Base-by-base conservation (phyloP, 1,140 invertebrate species). In the Calliopsis andreniformis region DNA sequence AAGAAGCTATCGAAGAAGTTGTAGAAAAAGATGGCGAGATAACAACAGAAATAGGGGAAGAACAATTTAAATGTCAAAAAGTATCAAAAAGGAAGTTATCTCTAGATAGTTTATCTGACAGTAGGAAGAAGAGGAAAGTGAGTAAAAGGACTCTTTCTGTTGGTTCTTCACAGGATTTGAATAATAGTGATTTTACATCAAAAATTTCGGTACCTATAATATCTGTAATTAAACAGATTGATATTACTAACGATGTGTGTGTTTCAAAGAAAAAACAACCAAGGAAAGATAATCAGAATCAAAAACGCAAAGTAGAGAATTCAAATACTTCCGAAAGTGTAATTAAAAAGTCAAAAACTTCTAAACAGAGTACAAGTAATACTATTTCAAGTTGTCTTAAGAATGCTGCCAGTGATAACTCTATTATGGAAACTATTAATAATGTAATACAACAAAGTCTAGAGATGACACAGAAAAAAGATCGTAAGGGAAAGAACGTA, bases 51-150 rank as follows among this genome's bases (percentile, higher is more conserved):
- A 61, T 76, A 4, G 84, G 78, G 3, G 75, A 78, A 7, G 92
- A 94, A 61, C 86, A 93, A 49, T 90, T 92, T 67, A 94, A 93
- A 85, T 90, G 93, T 64, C 91, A 93, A 78, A 94, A 94, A 83
- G 88, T 93, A 30, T 77, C 80, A 1, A 93, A 92, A 5, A 87
- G 92, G 39, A 89, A 91, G 66, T 73, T 92, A 23, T 89, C 91
- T 2, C 49, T 91, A 10, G 91, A 92, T 56, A 90, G 89, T 53
- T 82, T 89, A 2, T 87, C 88, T 2, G 88, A 90, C 25, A 63
- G 77, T 12, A 84, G 84, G 12, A 91, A 91, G 59, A 89, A 89
- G 30, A 85, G 87, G 14, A 92, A 91, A 72, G 67, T 88, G 8
- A 88, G 78, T 43, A 89, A 92, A 59, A 85, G 89, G 23, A 89